Conservation (phyloP, 1,140 invertebrate species). For the Apis laboriosa region DNA sequence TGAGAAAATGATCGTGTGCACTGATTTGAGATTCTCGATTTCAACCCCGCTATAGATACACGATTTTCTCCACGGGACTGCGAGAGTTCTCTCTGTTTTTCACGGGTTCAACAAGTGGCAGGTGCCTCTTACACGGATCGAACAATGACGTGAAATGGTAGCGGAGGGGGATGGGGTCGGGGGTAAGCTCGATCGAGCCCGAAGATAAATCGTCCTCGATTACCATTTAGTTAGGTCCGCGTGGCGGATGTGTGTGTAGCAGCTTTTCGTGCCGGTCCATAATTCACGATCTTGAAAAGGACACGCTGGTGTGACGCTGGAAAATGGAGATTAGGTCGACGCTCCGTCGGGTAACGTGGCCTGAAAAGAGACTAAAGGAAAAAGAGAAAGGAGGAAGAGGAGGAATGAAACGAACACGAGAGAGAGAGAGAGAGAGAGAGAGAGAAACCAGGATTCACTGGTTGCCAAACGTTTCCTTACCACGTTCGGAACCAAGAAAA, state of each 20-base stretch:
- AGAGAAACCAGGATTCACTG: background rate
- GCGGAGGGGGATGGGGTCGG: background rate
- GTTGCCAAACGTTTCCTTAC: constrained; percentile 17
- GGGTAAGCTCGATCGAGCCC: constrained; percentile 48
- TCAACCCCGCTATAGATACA: background rate
- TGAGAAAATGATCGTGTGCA: too few relatives aligned
- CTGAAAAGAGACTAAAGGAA: too few relatives aligned
- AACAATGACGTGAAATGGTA: constrained; percentile 50
- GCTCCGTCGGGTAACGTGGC: constrained; percentile 22
- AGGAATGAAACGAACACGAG: background rate
- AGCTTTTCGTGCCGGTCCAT: constrained; percentile 61
- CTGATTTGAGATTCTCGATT: background rate
- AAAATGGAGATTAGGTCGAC: constrained; percentile 61
- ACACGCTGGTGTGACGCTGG: constrained; percentile 50
- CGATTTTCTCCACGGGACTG: constrained; percentile 21
- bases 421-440: background rate
- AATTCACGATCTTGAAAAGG: constrained; percentile 60
- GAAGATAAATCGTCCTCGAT: constrained; percentile 65
- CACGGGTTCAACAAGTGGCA: constrained; percentile 61
- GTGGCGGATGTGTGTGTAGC: constrained; percentile 40
- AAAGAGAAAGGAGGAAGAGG: too few relatives aligned
- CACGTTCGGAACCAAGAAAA: constrained; percentile 5
- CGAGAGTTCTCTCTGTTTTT: constrained; percentile 51
- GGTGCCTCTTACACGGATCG: constrained; percentile 60
- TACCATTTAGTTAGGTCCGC: constrained; percentile 65